A percentile compares a stretch with the other conserved stretches of the same genome.
Evolutionary conservation across 92 coral and sea anemone species (phyloP).

Genomic region (Porites divaricata): DNA sequence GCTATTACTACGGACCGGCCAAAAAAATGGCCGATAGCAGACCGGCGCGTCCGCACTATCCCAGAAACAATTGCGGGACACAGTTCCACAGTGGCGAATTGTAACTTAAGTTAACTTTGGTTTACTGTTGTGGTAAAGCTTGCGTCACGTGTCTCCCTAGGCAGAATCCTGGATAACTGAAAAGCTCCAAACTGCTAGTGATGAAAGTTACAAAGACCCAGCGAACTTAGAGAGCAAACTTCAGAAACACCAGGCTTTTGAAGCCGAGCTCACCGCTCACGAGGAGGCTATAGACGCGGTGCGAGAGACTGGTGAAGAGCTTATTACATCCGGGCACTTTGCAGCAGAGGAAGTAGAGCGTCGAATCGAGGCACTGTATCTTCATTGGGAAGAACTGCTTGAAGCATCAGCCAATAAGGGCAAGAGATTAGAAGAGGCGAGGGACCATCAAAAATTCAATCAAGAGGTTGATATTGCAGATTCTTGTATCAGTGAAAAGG

Average conservation of each 20-base stretch:
- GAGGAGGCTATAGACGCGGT: slow-evolving; percentile 83
- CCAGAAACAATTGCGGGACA: no score
- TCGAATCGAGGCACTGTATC: slow-evolving; percentile 85
- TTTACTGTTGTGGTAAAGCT: no score
- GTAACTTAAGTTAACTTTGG: no score
- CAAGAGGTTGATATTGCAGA: slow-evolving; percentile 89
- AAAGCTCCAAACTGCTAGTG: slow-evolving; percentile 89
- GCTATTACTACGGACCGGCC: no score
- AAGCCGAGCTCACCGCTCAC: slow-evolving; percentile 94
- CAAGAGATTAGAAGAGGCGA: slow-evolving; percentile 84
- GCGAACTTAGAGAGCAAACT: slow-evolving; percentile 89
- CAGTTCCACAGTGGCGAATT: no score
- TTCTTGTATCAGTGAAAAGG: slow-evolving; percentile 92
- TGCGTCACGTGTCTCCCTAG: slow-evolving; percentile 25
- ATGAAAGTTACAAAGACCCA: slow-evolving; percentile 95
- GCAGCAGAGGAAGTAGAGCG: slow-evolving; percentile 83
- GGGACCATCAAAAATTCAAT: slow-evolving; percentile 92
- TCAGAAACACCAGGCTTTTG: slow-evolving; percentile 91
- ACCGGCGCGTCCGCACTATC: no score
- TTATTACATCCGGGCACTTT: slow-evolving; percentile 87
- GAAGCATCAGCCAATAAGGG: slow-evolving; percentile 90
- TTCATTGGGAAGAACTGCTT: slow-evolving; percentile 93
- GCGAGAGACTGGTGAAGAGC: slow-evolving; percentile 82
- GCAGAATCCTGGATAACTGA: slow-evolving; percentile 96
- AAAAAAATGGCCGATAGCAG: no score